Base-by-base conservation (phyloP, 2,797 vertebrate species). In the Bucorvus abyssinicus region DNA sequence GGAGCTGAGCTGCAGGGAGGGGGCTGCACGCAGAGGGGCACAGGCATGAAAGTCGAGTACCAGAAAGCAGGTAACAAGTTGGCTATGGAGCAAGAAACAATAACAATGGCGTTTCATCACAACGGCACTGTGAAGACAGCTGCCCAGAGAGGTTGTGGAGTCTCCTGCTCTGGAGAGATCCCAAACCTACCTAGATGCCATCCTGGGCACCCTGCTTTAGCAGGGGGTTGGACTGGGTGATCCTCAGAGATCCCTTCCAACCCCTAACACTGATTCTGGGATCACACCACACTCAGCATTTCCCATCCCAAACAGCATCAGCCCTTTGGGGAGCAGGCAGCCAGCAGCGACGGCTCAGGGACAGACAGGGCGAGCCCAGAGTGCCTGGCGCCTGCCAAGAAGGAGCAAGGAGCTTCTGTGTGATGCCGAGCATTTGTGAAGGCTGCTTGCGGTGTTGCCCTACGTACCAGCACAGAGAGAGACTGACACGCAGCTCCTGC, bases 391-490 rank as follows among this genome's bases (percentile, higher is more conserved):
- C 24, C 49, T 49, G 49, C 49, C 23, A 45, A 36, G 73, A 45
- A 71, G 59, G 77, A 32, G 32, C 14, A 1, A 57, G 69, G 38
- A 47, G 71, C 52, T 65, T 34, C 77, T 38, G 6, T 0, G 23
- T 3, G 3, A 36, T 3, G 12, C 21, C 1, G 7, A 73, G 65
- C 2, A 8, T 65, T 38, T 26, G 36, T 0, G 1, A n/a, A 19
- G 67, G 38, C 61, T 9, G 49, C 67, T 45, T 5, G 6, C 1
- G 7, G 36, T 11, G 52, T 22, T 24, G 61, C 9, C 32, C 57
- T 32, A 21, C 36, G 11, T 24, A 53, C 8, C 26, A 50, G 45
- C 30, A 5, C 36, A 22, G 69, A 40, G 40, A 61, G 45, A 65
- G 59, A 56, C 29, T 15, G 40, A 40, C 63, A 61, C 40, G 3